Conservation (phyloP, 2,888 invertebrate genomes). For the Eupithecia insigniata region DNA sequence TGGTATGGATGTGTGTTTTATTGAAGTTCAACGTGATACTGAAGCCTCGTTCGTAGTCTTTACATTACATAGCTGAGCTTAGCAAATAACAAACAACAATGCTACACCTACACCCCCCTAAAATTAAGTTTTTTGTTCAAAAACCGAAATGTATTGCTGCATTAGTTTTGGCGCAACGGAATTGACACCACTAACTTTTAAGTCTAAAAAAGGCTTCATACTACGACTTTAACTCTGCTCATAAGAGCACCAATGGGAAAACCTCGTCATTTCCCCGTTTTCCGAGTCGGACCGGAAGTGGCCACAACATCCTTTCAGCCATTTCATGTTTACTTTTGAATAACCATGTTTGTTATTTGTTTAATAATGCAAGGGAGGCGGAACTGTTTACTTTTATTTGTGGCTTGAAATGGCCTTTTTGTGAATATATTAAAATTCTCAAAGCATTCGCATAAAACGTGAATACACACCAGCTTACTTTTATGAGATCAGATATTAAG, state of each 20-base stretch:
- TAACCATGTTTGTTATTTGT: conserved; percentile 15
- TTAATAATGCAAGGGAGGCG: conserved; percentile 19
- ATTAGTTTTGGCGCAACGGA: neutral
- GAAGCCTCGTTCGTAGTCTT: too few relatives aligned
- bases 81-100: too few relatives aligned
- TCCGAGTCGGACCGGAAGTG: conserved; percentile 28
- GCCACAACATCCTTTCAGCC: conserved; percentile 27
- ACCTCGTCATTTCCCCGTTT: conserved; percentile 23
- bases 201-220: neutral
- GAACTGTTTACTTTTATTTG: conserved; percentile 24
- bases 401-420: conserved; percentile 2
- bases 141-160: too few relatives aligned
- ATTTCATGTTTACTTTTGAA: conserved; percentile 27
- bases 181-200: neutral
- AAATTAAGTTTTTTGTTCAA: too few relatives aligned
- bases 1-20: too few relatives aligned
- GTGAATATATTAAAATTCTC: neutral
- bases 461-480: neutral
- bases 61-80: too few relatives aligned
- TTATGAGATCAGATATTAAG: neutral
- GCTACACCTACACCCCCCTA: too few relatives aligned
- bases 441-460: neutral
- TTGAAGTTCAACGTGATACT: too few relatives aligned
- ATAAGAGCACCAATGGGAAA: conserved; percentile 17
- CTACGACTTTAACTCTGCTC: neutral